Evolutionary conservation across 2,888 invertebrate genomes (phyloP).

Genomic region (Mystacides longicornis): DNA sequence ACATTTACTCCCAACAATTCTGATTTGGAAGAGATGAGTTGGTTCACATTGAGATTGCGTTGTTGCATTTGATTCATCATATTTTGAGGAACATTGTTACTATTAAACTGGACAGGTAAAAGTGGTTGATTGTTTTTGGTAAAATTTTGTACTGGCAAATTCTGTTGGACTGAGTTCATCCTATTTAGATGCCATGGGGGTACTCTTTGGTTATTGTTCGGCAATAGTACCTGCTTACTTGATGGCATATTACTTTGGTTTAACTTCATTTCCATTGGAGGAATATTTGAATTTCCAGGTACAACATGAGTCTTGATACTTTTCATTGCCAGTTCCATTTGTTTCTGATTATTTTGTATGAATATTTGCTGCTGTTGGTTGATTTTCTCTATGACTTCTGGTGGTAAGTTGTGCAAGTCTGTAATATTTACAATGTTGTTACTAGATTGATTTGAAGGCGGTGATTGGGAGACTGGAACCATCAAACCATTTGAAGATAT

Average conservation of each 20-base stretch:
- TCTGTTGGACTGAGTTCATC: conserved; percentile 26
- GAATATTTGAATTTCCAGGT: conserved; percentile 33
- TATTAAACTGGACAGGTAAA: conserved; percentile 17
- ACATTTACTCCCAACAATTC: conserved; percentile 31
- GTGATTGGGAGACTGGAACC: conserved; percentile 39
- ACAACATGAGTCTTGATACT: conserved; percentile 32
- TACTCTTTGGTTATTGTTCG: conserved; percentile 45
- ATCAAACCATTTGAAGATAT: conserved; percentile 21
- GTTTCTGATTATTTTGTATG: conserved; percentile 49
- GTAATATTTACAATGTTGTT: conserved; percentile 25
- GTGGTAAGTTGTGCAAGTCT: conserved; percentile 34
- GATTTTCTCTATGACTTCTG: conserved; percentile 50
- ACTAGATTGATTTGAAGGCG: conserved; percentile 20
- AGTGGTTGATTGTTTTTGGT: conserved; percentile 18
- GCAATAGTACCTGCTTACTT: conserved; percentile 30
- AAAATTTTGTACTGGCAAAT: conserved; percentile 9
- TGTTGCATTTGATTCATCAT: conserved; percentile 4
- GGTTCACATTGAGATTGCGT: conserved; percentile 6
- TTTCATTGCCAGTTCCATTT: conserved; percentile 49
- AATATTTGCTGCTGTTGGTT: conserved; percentile 52
- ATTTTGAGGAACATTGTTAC: background rate
- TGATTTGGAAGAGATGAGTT: conserved; percentile 27
- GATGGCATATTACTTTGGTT: conserved; percentile 10
- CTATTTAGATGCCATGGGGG: conserved; percentile 54
- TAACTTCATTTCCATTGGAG: conserved; percentile 29